Base-by-base conservation (phyloP, 2,888 invertebrate genomes). In the Tanaodytes sp. region DNA sequence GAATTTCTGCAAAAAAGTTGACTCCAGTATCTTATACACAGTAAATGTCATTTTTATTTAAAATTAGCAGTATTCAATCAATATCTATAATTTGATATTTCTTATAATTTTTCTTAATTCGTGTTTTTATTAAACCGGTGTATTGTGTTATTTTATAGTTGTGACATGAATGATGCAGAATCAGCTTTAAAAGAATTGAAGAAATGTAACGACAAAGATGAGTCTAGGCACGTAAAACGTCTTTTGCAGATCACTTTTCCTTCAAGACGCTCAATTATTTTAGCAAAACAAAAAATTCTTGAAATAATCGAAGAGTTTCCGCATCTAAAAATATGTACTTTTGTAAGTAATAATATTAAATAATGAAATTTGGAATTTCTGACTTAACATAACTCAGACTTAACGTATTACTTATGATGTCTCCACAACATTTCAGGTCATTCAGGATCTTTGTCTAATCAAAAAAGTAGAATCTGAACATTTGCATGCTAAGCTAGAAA, bases 301-400 rank as follows among this genome's bases (percentile, higher is more conserved):
- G 61, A 61, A 12, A 46, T 61, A 6, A 14, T 61, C 20, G 16
- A 42, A 12, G 51, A 61, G 14, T 61, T 33, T 52, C 43, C 52
- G 19, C 61, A 61, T 11, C 30, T 61, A 1, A 19, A 8, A 9
- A 15, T 16, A 11, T 36, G 23, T 14, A 43, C 4, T 9, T 33
- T 61, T 11, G 52, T 61, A 23, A 33, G 23, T 49, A n/a, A 20
- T n/a, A 18, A 46, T 3, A 42, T 19, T 11, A 19, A 20, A 11
- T 20, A 42, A 20, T 2, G 12, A 14, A n/a, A 20, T 19, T 9
- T 42, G n/a, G 6, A 20, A 42, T n/a, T 31, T 19, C 12, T 20
- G n/a, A 5, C n/a, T n/a, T n/a, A n/a, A n/a, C n/a, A n/a, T n/a
- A n/a, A n/a, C n/a, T n/a, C n/a, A n/a, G n/a, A n/a, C n/a, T n/a